Conservation (phyloP, 2,113 vertebrate genomes). For the Mustelus asterias region DNA sequence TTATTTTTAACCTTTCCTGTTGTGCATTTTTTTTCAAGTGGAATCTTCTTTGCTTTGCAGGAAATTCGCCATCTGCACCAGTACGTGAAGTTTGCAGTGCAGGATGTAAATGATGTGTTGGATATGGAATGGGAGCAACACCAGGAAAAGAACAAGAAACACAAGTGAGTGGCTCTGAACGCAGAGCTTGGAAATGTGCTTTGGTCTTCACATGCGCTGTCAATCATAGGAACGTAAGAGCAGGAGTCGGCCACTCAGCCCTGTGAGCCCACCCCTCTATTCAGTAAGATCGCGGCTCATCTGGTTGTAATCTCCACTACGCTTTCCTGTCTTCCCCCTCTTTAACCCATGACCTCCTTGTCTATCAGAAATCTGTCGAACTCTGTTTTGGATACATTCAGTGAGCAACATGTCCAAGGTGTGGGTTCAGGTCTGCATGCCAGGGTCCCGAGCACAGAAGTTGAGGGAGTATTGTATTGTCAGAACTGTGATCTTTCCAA, state of each 20-base stretch:
- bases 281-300: too few species aligned
- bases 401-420: neutral
- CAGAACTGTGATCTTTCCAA: neutral
- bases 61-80: conserved; percentile 88
- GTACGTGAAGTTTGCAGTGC: conserved; percentile 84
- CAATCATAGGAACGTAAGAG: too few species aligned
- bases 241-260: too few species aligned
- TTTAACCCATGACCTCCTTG: too few species aligned
- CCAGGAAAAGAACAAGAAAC: conserved; percentile 79
- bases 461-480: neutral
- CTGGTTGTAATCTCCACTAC: too few species aligned
- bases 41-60: conserved; percentile 48
- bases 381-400: neutral
- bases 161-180: conserved; percentile 61
- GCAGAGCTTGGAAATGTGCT: neutral
- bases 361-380: too few species aligned
- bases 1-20: too few species aligned
- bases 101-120: conserved; percentile 86
- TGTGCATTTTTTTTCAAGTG: neutral
- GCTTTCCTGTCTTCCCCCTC: too few species aligned
- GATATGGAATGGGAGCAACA: conserved; percentile 91
- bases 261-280: too few species aligned
- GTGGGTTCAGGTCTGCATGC: neutral
- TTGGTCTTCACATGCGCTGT: neutral
- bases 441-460: neutral